Conservation (phyloP, 1,140 invertebrate species). For the Lasioglossum albipes region DNA sequence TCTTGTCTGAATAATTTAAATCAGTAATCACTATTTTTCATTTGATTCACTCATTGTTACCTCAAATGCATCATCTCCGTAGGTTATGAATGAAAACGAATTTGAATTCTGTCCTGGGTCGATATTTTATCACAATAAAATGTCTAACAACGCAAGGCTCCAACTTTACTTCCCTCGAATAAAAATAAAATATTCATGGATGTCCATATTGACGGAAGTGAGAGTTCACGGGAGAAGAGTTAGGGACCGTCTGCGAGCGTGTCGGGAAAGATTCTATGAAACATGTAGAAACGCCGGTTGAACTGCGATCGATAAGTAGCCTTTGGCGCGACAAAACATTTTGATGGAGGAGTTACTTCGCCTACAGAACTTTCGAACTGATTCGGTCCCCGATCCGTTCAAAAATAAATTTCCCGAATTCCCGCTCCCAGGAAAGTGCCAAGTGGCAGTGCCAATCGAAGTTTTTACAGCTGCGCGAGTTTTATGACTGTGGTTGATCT, state of each 20-base stretch:
- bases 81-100: not conserved
- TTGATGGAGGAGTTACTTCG: slow-evolving; percentile 19
- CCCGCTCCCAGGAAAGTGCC: slow-evolving; percentile 2
- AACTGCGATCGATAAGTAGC: slow-evolving; percentile 15
- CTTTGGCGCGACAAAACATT: slow-evolving; percentile 27
- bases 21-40: no score
- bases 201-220: no score
- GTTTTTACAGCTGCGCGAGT: slow-evolving; percentile 41
- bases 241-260: not conserved
- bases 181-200: no score
- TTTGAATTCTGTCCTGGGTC: not conserved
- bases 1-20: no score
- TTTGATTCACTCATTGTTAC: no score
- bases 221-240: not conserved
- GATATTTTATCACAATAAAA: not conserved
- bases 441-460: not conserved
- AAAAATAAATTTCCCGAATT: slow-evolving; percentile 44
- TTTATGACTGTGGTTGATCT: slow-evolving; percentile 35
- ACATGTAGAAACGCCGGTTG: not conserved
- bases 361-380: slow-evolving; percentile 31
- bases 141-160: not conserved
- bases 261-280: not conserved
- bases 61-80: no score
- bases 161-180: not conserved
- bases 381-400: not conserved